A percentile compares a stretch with the other conserved stretches of the same genome.
These are phyloP conservation scores for Parnassius smintheus DNA, from an alignment of 2,888 invertebrate species.

Conservation along the genomic window DNA sequence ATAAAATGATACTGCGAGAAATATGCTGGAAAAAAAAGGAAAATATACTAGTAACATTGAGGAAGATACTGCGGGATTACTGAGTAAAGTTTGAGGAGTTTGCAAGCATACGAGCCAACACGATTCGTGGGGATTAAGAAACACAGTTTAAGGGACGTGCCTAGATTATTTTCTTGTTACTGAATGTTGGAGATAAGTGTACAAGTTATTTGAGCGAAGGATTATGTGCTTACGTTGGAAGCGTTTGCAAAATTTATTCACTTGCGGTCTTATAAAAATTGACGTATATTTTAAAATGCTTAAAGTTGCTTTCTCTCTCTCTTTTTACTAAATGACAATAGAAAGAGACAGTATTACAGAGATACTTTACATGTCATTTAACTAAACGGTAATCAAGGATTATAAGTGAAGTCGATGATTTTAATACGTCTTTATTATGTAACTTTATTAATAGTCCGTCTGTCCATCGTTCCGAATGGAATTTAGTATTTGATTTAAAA, in stretches of 20 bases:
- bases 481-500: no score
- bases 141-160: conserved; percentile 19
- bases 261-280: no score
- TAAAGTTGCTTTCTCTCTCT: no score
- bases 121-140: conserved; percentile 17
- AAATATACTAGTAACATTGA: conserved; percentile 10
- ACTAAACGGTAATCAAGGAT: no score
- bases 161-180: conserved; percentile 18
- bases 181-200: conserved; percentile 14
- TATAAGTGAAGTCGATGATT: no score
- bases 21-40: conserved; percentile 9
- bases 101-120: conserved; percentile 12
- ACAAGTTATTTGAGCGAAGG: conserved; percentile 13
- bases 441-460: no score
- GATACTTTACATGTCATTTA: no score
- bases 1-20: not conserved
- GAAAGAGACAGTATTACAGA: no score
- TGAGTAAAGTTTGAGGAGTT: conserved; percentile 13
- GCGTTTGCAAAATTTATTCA: not conserved
- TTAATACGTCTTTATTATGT: no score
- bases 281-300: no score
- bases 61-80: conserved; percentile 2
- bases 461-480: no score
- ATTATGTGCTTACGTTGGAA: conserved; percentile 3
- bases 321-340: no score